Base-by-base conservation (phyloP, 2,797 vertebrate species). In the Anniella stebbinsi region DNA sequence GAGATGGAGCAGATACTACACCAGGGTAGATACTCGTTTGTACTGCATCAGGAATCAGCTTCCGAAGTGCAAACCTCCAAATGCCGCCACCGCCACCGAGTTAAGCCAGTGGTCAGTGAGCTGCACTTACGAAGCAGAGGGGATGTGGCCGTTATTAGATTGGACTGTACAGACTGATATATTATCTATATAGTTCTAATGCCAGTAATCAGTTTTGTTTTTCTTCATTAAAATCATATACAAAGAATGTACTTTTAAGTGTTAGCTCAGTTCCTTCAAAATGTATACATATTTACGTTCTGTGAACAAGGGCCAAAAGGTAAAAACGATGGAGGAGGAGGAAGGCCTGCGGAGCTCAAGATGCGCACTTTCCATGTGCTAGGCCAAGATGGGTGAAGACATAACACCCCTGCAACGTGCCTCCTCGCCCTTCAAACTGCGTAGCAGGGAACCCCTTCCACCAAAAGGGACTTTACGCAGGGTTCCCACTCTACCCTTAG, bases 171-270 rank as follows among this genome's bases (percentile, higher is more conserved):
- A 97, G 96, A 97, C 92, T 15, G 97, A 95, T 97, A 98, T 95
- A 97, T 97, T 97, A 98, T 97, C 95, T 96, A 95, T 96, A 96
- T 96, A 96, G 96, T 94, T 93, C 94, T 95, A 97, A 96, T 95
- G 96, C 97, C 97, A 97, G 97, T 94, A 98, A 99, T 98, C 97
- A 96, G 98, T 98, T 98, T 45, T 97, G 97, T 13, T 67, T 95
- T 95, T 98, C 98, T 98, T 98, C 98, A 98, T 98, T 98, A 98
- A 98, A 98, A 99, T 98, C 98, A 98, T 98, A 98, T 98, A 99
- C 98, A 98, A 97, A 98, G 96, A 97, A 98, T 94, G 98, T 98
- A 98, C 98, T 95, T 98, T 97, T 69, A 38, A 57, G 98, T 97
- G 98, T 98, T 98, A 98, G 98, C 98, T 98, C 97, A 94, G 98